phyloP scores from a whole-genome alignment of 2,113 vertebrate genomes.

The Calonectris borealis region DNA sequence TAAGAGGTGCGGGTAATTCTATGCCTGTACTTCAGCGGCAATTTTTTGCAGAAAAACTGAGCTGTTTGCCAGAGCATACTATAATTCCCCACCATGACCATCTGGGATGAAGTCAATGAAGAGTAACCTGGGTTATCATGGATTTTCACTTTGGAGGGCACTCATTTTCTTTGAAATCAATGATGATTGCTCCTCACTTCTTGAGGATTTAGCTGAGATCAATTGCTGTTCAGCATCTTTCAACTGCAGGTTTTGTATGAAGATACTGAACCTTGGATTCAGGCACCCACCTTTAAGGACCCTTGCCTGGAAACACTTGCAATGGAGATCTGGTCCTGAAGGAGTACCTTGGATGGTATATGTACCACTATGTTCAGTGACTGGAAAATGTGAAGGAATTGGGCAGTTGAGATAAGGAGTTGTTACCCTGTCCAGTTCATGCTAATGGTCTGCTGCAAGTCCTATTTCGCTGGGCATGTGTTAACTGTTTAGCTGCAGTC shows the following conservation, averaged over 20 bases:
- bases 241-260: background rate
- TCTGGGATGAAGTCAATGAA: background rate
- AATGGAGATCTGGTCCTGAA: background rate
- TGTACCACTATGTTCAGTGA: background rate
- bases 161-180: background rate
- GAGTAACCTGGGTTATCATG: background rate
- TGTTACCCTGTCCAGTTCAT: background rate
- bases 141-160: background rate
- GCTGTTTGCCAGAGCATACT: background rate
- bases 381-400: background rate
- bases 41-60: background rate
- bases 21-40: background rate
- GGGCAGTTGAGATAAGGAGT: background rate
- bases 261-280: background rate
- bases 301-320: background rate
- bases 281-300: background rate
- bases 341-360: background rate
- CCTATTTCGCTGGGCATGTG: background rate
- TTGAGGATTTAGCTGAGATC: background rate
- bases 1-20: background rate
- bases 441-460: background rate
- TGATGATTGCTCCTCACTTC: background rate
- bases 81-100: background rate
- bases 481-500: conserved; percentile 73
- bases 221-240: background rate